Base-by-base conservation (phyloP, 23 tunicate species). In the Corella eumyota region DNA sequence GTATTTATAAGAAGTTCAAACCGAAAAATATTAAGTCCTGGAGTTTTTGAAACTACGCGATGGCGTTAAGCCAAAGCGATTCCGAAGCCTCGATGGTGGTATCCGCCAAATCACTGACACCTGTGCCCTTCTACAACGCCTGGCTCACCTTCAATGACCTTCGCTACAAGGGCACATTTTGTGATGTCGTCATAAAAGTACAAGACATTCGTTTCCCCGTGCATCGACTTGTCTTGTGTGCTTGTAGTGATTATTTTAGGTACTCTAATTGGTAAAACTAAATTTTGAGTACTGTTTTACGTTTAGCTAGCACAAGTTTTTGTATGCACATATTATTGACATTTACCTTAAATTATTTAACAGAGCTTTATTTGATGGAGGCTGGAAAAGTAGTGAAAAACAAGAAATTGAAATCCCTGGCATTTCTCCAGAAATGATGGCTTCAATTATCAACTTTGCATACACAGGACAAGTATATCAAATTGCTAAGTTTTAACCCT, bases 161-260 rank as follows among this genome's bases (percentile, higher is more conserved):
- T 40, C 69, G 95, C 2, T 75, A 77, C 64, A 59, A 65, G 54
- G 95, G 95, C 11, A 65, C 58, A 3, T 86, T 86, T 34, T 86
- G 95, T 50, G 95, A 86, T 47, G 95, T 86, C 30, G 95, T 77
- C 19, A 66, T 86, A 25, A 65, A 66, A 60, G 86, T 86, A 2
- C 58, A 86, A 54, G 95, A 71, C 48, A 71, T 66, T 0, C 49
- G 85, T 54, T 86, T 71, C 45, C 95, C 95, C 11, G 86, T 86
- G 17, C 95, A 86, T 45, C 30, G 95, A 40, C 71, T 86, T 25
- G 95, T 86, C 5, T 70, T 86, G 38, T 86, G 95, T 57, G 77
- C 95, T 32, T 86, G 95, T 49, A 86, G 95, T 70, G 84, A 86
- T 50, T 86, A 86, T 66, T 86, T 86, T 65, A 65, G 95, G 95